Evolutionary conservation across 2,113 vertebrate species (phyloP), one percentile per base, ranked within the genome.

Genomic region (Pelodiscus sinensis): DNA sequence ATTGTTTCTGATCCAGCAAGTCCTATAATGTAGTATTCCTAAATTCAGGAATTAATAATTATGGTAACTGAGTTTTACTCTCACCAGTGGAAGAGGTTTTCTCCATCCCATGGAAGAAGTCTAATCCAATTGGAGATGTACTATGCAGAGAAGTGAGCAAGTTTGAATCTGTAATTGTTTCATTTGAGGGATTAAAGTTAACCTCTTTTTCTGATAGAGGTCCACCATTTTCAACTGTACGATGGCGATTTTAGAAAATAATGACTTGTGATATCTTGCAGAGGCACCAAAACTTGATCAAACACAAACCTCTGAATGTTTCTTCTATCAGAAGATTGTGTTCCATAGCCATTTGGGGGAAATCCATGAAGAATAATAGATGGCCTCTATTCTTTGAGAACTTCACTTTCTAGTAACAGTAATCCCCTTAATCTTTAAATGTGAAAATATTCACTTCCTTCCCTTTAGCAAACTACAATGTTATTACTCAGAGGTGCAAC

Each of bases 371-470:
- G 79, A n/a, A 27, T 83, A 86, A 84, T 86, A 88, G 77, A 92
- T 25, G 51, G 80, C 31, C 77, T 35, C 0, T 24, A 4, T 31
- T 68, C 6, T 19, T 81, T 75, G 65, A 97, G 88, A 93, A 81
- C 54, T 94, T 85, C 51, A 88, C 44, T 85, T 82, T 86, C 81
- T 92, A 25, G 84, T 38, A 92, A 81, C 50, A 87, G 16, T 6
- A 29, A 60, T 25, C 85, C 57, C 50, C 13, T 19, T 51, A 62
- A 83, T 50, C 78, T 85, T 94, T 73, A 51, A 89, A 62, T 1
- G 24, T n/a, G 84, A 90, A 95, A 65, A 78, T 44, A 3, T 35
- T 38, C 82, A 24, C 24, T 81, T 60, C 24, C 18, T 44, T 22
- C 62, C 50, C 19, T 82, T 57, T 44, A 7, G 52, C 38, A 78